These are phyloP conservation scores for Philotrypesis tridentata DNA, from an alignment of 1,140 invertebrate genomes.

Conservation along the genomic window DNA sequence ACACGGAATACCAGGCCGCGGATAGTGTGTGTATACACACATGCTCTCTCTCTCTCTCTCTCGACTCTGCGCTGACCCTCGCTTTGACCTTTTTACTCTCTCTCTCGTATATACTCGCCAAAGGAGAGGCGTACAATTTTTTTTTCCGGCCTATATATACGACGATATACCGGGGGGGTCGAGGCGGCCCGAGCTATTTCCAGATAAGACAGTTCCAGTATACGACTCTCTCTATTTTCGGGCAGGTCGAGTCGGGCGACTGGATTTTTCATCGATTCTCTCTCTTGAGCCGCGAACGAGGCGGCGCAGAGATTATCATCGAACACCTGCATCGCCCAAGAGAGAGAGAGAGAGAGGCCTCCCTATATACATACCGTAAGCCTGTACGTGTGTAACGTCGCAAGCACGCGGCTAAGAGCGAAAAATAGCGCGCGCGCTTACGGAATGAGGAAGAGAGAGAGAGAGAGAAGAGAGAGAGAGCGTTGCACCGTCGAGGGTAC, in stretches of 20 bases:
- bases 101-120: no score
- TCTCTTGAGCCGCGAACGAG: neutral
- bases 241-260: no score
- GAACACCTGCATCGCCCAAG: neutral
- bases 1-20: constrained; percentile 9
- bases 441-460: neutral
- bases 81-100: neutral
- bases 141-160: no score
- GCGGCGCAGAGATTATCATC: neutral
- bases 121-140: neutral
- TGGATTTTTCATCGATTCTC: neutral
- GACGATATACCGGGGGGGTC: no score
- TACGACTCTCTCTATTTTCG: no score
- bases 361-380: no score
- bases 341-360: no score
- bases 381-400: neutral
- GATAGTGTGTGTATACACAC: no score
- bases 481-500: constrained; percentile 71
- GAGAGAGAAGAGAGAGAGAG: constrained; percentile 68
- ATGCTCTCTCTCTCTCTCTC: no score
- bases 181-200: no score
- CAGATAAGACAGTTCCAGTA: no score
- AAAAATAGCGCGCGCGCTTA: neutral
- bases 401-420: neutral
- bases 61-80: neutral